These are phyloP conservation scores for Dynastes hyllus DNA, from an alignment of 2,888 invertebrate genomes.

Conservation along the genomic window DNA sequence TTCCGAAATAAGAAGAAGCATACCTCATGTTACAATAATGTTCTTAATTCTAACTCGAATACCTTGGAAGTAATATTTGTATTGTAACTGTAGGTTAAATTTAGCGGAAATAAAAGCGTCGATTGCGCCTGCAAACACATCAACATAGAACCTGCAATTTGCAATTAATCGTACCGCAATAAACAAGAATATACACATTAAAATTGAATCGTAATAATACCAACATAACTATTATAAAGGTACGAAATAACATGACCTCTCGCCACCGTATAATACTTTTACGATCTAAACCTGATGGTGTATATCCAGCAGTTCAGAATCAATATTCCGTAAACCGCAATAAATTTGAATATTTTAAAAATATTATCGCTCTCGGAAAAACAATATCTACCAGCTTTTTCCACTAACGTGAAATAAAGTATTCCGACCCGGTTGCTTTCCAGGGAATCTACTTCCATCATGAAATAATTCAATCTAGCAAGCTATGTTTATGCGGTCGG, in stretches of 20 bases:
- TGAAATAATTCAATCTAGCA: neutral
- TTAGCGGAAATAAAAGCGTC: no score
- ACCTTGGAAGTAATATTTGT: no score
- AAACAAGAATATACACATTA: no score
- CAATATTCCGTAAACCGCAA: slow-evolving; percentile 6
- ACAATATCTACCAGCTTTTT: neutral
- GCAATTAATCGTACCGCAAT: no score
- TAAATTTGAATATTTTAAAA: slow-evolving; percentile 5
- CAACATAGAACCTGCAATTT: no score
- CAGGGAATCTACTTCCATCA: neutral
- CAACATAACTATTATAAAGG: no score
- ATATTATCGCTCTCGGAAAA: neutral
- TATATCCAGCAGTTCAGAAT: neutral
- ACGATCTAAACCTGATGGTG: neutral
- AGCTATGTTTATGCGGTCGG: neutral
- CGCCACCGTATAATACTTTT: neutral
- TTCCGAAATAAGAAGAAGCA: no score
- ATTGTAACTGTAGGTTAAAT: no score
- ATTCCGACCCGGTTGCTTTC: slow-evolving; percentile 2
- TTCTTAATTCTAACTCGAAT: no score
- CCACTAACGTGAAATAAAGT: neutral
- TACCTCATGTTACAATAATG: no score
- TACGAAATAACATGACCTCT: neutral
- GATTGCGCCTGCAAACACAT: no score
- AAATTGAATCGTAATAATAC: no score